Percentiles rank a stretch among this genome's conserved stretches.
phyloP scores from a whole-genome alignment of 1,140 invertebrate genomes.

The Meloidogyne hapla region DNA sequence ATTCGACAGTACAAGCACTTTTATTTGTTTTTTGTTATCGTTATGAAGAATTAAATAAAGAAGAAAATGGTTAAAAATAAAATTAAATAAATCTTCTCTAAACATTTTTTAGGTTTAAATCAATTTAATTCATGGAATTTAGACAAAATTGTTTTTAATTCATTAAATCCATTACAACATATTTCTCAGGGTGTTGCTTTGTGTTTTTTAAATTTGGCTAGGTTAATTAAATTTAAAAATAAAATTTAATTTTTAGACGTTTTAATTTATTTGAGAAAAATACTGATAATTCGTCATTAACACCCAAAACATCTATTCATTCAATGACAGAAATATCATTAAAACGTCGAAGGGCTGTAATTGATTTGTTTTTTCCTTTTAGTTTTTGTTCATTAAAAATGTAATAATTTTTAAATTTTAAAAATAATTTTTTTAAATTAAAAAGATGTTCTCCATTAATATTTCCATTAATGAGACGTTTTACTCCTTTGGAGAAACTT shows the following conservation, averaged over 20 bases:
- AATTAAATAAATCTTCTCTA: constrained; percentile 23
- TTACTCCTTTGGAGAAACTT: background rate
- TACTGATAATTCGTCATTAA: constrained; percentile 17
- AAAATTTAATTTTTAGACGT: constrained; percentile 8
- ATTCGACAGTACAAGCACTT: constrained; percentile 45
- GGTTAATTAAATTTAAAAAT: constrained; percentile 23
- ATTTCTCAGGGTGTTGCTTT: constrained; percentile 41
- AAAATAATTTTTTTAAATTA: background rate
- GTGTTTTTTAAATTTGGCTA: constrained; percentile 49
- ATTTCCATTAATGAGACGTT: constrained; percentile 20
- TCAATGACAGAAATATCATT: background rate
- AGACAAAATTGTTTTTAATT: constrained; percentile 45
- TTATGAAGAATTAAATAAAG: constrained; percentile 40
- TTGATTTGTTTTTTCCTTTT: constrained; percentile 34
- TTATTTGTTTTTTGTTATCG: constrained; percentile 51
- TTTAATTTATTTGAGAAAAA: constrained; percentile 28
- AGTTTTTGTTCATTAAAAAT: constrained; percentile 30
- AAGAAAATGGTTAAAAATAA: constrained; percentile 5
- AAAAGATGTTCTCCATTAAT: constrained; percentile 3
- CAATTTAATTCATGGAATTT: constrained; percentile 42
- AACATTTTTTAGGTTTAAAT: constrained; percentile 39
- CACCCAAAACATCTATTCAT: constrained; percentile 5
- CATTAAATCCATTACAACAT: constrained; percentile 45
- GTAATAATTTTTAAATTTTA: background rate
- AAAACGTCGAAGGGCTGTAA: constrained; percentile 15